Conservation (phyloP, 2,113 vertebrate genomes). For the Chlamydotis undulata region DNA sequence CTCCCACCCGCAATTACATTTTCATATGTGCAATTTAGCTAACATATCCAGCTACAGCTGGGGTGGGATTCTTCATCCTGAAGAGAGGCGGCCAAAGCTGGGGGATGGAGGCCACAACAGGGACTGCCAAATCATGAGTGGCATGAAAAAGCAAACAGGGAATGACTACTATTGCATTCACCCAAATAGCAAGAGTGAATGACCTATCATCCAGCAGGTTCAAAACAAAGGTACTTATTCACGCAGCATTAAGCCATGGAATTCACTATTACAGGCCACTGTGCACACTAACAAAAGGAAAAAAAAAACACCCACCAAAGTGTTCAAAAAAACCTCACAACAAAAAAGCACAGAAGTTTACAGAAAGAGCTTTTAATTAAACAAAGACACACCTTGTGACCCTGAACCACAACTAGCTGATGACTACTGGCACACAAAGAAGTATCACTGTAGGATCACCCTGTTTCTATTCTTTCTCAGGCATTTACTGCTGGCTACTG, state of each 20-base stretch:
- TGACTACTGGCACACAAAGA: background rate
- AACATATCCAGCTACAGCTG: background rate
- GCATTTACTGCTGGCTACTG: background rate
- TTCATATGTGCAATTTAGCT: background rate
- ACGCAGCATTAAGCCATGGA: background rate
- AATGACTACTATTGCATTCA: background rate
- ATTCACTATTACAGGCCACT: background rate
- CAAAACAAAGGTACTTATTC: conserved; percentile 14
- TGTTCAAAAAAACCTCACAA: background rate
- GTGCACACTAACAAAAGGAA: background rate
- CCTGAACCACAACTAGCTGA: background rate
- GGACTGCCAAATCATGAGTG: background rate
- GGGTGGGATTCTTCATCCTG: background rate
- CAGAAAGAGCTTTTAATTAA: background rate
- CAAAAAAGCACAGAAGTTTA: background rate
- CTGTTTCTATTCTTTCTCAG: background rate
- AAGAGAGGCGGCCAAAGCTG: background rate
- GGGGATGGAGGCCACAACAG: rapidly evolving
- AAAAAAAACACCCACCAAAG: background rate
- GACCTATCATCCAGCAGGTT: background rate
- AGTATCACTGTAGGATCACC: rapidly evolving
- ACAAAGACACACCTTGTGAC: background rate
- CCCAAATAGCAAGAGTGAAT: background rate
- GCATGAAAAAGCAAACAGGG: background rate
- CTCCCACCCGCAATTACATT: background rate